A percentile compares a stretch with the other conserved stretches of the same genome.
phyloP scores from a whole-genome alignment of 2,888 invertebrate genomes.

The Spicauda simplicius region DNA sequence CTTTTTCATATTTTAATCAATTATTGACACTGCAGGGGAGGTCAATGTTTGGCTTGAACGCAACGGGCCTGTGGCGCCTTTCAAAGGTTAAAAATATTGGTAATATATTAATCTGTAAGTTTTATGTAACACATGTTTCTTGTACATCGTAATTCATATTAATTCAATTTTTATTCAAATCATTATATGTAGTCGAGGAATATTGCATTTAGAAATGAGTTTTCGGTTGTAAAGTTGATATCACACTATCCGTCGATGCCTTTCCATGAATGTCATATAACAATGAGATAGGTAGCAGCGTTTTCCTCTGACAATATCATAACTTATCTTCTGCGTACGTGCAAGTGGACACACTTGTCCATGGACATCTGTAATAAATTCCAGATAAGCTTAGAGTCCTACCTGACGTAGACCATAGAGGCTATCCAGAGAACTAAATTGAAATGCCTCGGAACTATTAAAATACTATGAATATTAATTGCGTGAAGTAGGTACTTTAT shows the following conservation, averaged over 20 bases:
- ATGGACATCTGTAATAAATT: background rate
- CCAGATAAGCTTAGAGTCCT: background rate
- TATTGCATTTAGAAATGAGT: background rate
- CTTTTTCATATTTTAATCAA: conserved; percentile 32
- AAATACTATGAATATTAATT: no score
- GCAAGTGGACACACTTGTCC: no score
- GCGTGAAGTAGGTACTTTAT: no score
- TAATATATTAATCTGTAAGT: no score
- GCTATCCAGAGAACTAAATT: no score
- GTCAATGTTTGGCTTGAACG: conserved; percentile 7
- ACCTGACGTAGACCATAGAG: background rate
- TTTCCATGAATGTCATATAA: no score
- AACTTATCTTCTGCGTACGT: no score
- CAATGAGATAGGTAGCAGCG: no score
- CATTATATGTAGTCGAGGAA: background rate
- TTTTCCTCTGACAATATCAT: no score
- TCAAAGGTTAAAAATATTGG: conserved; percentile 6
- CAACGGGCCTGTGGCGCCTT: conserved; percentile 12
- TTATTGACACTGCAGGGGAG: conserved; percentile 34
- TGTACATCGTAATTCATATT: background rate
- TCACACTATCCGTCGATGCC: no score
- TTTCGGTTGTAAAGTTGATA: background rate
- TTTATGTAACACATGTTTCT: background rate
- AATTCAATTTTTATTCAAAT: conserved; percentile 14
- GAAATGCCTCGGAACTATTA: no score